Base-by-base conservation (phyloP, 2,113 vertebrate species). In the Myxocyprinus asiaticus region DNA sequence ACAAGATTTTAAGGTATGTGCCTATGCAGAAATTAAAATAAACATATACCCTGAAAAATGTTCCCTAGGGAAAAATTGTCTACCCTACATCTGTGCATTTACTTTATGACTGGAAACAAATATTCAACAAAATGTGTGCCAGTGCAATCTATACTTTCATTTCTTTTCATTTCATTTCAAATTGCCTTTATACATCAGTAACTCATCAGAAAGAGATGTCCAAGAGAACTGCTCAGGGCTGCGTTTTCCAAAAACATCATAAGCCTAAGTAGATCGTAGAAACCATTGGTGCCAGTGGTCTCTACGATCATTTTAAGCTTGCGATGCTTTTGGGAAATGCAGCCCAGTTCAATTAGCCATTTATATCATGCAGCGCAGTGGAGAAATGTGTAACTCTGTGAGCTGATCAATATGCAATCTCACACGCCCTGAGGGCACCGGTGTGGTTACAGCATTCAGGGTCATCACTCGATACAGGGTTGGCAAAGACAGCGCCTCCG, bases 331-430 rank as follows among this genome's bases (percentile, higher is more conserved):
- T 33, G 22, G 3, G 22, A 33, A 33, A 33, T 3, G 3, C 22
- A 33, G 22, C 22, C 22, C 22, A 33, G 22, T 33, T 33, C 22
- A 33, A 33, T 33, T 33, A 1, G 22, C 22, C 22, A 1, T 33
- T 33, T 33, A 33, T 33, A 33, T 33, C 22, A 33, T 33, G 22
- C 47, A 76, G 43, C 3, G 55, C 55, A 67, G 33, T 62, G 50
- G 43, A 12, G 9, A 74, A 81, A 74, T 59, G 55, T 76, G 65
- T 75, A 81, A 77, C 0, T 70, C 15, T 33, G 22, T n/a, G 48
- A 6, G 15, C 75, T 81, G 76, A 89, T 88, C 83, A 87, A 88
- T 85, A 65, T 48, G 80, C 72, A 89, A 90, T 88, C 76, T 86
- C 81, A 89, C 82, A 2, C 55, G n/a, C 6, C 73, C 70, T n/a